These are phyloP conservation scores for Philopotamus ludificatus DNA, from an alignment of 1,140 invertebrate genomes.

Conservation along the genomic window DNA sequence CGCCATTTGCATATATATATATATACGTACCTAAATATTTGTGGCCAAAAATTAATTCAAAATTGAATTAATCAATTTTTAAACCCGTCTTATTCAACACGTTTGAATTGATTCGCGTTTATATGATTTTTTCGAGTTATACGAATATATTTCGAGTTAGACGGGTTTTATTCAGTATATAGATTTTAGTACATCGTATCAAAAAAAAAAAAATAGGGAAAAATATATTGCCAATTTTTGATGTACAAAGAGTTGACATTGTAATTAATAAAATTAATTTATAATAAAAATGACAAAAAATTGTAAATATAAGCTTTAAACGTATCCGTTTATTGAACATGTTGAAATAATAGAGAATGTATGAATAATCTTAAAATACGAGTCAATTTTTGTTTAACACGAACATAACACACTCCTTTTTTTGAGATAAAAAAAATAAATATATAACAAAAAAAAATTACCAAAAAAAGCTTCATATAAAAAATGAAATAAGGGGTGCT, in stretches of 20 bases:
- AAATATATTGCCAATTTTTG: background rate
- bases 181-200: too few species aligned
- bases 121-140: too few species aligned
- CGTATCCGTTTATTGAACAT: background rate
- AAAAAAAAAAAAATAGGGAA: too few species aligned
- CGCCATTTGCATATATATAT: conserved; percentile 1
- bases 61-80: too few species aligned
- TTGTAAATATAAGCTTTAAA: background rate
- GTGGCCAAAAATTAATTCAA: background rate
- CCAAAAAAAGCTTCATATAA: background rate
- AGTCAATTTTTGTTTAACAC: background rate
- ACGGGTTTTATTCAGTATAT: too few species aligned
- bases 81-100: too few species aligned
- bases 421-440: conserved; percentile 5
- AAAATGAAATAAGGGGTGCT: background rate
- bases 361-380: background rate
- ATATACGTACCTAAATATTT: conserved; percentile 10
- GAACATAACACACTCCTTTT: too few species aligned
- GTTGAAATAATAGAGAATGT: conserved; percentile 1
- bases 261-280: background rate
- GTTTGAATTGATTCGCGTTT: too few species aligned
- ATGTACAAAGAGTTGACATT: background rate
- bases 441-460: too few species aligned
- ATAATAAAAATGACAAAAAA: background rate
- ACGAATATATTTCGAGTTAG: too few species aligned